Evolutionary conservation across 1,140 invertebrate species (phyloP), one percentile per base, ranked within the genome.

Genomic region (Drosophila mayri): DNA sequence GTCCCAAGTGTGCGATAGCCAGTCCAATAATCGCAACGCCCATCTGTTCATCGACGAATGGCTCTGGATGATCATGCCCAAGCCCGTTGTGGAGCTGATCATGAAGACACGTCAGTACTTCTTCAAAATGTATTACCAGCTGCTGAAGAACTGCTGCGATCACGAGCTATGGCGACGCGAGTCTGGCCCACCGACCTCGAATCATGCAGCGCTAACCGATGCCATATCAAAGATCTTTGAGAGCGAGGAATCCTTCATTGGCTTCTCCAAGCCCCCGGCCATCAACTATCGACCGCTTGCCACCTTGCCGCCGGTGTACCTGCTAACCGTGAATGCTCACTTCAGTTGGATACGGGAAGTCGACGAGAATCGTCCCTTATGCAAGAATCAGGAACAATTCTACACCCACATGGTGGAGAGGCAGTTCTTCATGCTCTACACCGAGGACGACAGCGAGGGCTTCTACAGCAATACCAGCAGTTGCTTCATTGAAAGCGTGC

Each of bases 61-160:
- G 97, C 94, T 97, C 30, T 94, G 95, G n/a, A 97, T 97, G 91
- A 94, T 94, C 46, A 93, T 96, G 0, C 95, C 96, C 81, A 94
- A 95, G 7, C 94, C 96, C 28, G 94, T 95, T 62, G 95, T 95
- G 0, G 94, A 95, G 46, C 93, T 96, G 37, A 94, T 96, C 9
- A 94, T 96, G 68, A 95, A 96, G 90, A 93, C 98, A 20, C 93
- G 97, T 30, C 95, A 97, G 86, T 97, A 96, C 66, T 96, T 97
- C 92, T 96, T 97, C 82, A 79, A 54, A 14, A 40, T 61, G 11
- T 92, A 81, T 18, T 49, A 84, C 20, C 66, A 92, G 22, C 57
- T 87, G 38, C 18, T 92, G 9, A 76, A 57, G 25, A 22, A 83
- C 55, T 92, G 91, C 54, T 54, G 22, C 11, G 43, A 78, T 2